Conservation (phyloP, 2,113 vertebrate genomes). For the Nannospalax galili region DNA sequence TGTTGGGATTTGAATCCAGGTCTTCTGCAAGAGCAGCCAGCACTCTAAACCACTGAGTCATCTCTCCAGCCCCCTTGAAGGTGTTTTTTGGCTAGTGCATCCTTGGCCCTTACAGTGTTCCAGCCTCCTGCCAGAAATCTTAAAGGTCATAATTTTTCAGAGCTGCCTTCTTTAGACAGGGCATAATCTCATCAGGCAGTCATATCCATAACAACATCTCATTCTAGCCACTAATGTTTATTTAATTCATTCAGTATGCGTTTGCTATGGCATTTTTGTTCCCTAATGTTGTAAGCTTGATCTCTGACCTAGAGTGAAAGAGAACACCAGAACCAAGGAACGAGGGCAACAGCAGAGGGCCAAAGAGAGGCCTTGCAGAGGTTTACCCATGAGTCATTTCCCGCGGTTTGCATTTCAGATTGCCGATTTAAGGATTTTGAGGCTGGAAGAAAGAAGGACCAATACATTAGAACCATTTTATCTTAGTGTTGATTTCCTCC, state of each 20-base stretch:
- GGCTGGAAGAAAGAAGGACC: background rate
- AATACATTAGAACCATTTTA: background rate
- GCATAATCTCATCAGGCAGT: background rate
- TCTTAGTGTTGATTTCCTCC: conserved; percentile 3
- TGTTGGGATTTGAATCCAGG: too few relatives aligned
- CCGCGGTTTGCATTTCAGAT: conserved; percentile 28
- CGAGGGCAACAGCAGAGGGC: background rate
- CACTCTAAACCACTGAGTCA: too few relatives aligned
- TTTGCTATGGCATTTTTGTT: conserved; percentile 24
- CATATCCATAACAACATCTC: background rate
- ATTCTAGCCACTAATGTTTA: background rate
- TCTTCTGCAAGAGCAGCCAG: too few relatives aligned
- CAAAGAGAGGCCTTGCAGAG: background rate
- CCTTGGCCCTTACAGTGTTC: background rate
- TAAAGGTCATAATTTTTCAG: background rate
- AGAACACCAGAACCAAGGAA: background rate
- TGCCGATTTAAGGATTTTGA: background rate
- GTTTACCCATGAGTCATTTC: background rate
- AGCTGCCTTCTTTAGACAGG: background rate
- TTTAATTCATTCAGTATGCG: background rate
- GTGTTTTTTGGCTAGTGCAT: background rate
- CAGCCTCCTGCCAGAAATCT: background rate
- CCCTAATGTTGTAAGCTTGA: background rate
- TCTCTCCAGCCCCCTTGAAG: too few relatives aligned
- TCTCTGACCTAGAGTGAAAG: background rate